phyloP scores from a whole-genome alignment of 2,888 invertebrate species.

The Cantharis flavilabris region DNA sequence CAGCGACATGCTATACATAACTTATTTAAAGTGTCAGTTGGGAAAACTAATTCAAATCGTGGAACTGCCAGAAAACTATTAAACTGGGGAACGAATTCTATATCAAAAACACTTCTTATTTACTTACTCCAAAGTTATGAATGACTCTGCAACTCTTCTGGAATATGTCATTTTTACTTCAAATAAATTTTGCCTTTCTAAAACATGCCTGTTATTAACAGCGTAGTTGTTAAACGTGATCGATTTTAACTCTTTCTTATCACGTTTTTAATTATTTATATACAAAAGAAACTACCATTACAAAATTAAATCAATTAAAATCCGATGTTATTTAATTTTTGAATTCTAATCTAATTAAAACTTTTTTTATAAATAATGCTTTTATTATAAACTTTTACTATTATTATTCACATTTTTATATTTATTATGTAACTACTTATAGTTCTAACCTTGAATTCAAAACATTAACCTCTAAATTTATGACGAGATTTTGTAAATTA shows the following conservation, averaged over 20 bases:
- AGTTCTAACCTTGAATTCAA: background rate
- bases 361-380: background rate
- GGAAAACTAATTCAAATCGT: constrained; percentile 50
- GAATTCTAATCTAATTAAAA: background rate
- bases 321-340: background rate
- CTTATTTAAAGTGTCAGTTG: constrained; percentile 52
- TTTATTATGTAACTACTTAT: background rate
- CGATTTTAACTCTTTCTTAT: constrained; percentile 6
- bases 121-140: constrained; percentile 12
- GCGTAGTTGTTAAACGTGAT: constrained; percentile 9
- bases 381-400: background rate
- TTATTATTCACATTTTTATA: background rate
- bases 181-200: constrained; percentile 12
- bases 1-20: constrained; percentile 40
- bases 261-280: constrained; percentile 18
- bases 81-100: constrained; percentile 27
- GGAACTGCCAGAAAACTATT: constrained; percentile 33
- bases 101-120: constrained; percentile 43
- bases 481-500: no score
- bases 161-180: constrained; percentile 24
- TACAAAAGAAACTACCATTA: constrained; percentile 2
- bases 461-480: background rate
- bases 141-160: constrained; percentile 18
- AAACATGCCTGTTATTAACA: constrained; percentile 9
- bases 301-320: background rate